Base-by-base conservation (phyloP, 2,797 vertebrate species). In the Schizopygopsis pylzovi region DNA sequence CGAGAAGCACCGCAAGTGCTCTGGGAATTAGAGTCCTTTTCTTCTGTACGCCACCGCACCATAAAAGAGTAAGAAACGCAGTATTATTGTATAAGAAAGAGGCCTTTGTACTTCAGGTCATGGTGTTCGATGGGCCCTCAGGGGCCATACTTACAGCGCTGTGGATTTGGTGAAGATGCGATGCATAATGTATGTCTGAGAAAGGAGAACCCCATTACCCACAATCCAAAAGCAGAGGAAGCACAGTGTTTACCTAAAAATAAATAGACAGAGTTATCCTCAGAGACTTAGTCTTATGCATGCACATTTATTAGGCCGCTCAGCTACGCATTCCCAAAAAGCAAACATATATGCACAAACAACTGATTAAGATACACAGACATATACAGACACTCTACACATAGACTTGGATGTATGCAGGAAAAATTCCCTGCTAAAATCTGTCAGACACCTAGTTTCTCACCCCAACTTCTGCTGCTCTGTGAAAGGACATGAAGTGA, bases 401-500 rank as follows among this genome's bases (percentile, higher is more conserved):
- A 33, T 25, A 71, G 67, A 67, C 81, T 82, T 39, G 52, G 63
- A 84, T 52, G 45, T 78, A 68, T 80, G 81, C 54, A 72, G 56
- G 22, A 25, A 80, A 52, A 75, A 72, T 87, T 72, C 20, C 5
- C 18, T 49, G 70, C 70, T 76, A 79, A 80, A 85, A 87, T 49
- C 75, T 54, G 15, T 71, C 78, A 20, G 39, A 63, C 80, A 61
- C 52, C 49, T 59, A 39, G 68, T 63, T 77, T 63, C 67, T 78
- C 49, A 47, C 77, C 41, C 79, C 37, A 41, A 41, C 63, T 70
- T 20, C 63, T 47, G 25, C 28, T 77, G 49, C 70, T 61, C 70
- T 65, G 81, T 83, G 73, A 33, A 63, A 77, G 59, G 90, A 81
- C 61, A 4, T 68, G 88, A 87, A 91, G 90, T 87, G 41, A 92